Conservation (phyloP, 1,140 invertebrate genomes). For the Trichonephila inaurata region DNA sequence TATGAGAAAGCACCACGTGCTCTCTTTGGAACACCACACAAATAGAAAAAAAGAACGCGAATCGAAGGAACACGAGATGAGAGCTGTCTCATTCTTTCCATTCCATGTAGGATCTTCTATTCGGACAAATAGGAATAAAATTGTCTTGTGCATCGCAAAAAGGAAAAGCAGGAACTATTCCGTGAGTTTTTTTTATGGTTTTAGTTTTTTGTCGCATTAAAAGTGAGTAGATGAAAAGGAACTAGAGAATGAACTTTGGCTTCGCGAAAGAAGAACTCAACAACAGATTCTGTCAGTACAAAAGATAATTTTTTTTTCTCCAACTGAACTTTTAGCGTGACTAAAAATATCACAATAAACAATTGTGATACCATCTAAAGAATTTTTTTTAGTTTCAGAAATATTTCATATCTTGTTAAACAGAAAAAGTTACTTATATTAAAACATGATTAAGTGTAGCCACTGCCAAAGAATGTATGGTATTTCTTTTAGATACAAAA, state of each 20-base stretch:
- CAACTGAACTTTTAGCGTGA: too few species aligned
- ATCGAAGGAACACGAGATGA: constrained; percentile 46
- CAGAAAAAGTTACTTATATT: too few species aligned
- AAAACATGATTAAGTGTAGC: too few species aligned
- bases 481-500: too few species aligned
- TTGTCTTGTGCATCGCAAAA: constrained; percentile 72
- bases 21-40: constrained; percentile 5
- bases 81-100: constrained; percentile 1
- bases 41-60: constrained; percentile 31
- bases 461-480: too few species aligned
- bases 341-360: too few species aligned
- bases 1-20: constrained; percentile 59
- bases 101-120: constrained; percentile 43
- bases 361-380: too few species aligned
- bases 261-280: constrained; percentile 36
- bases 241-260: constrained; percentile 50
- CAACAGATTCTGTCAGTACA: background rate
- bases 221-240: constrained; percentile 66
- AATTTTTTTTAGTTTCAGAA: too few species aligned
- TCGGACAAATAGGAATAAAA: constrained; percentile 43
- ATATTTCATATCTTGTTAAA: too few species aligned
- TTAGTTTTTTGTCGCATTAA: constrained; percentile 53
- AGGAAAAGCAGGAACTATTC: constrained; percentile 73
- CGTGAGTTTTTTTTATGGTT: constrained; percentile 55
- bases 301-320: too few species aligned